Evolutionary conservation across 2,888 invertebrate genomes (phyloP).

Genomic region (Epinotia ramella): DNA sequence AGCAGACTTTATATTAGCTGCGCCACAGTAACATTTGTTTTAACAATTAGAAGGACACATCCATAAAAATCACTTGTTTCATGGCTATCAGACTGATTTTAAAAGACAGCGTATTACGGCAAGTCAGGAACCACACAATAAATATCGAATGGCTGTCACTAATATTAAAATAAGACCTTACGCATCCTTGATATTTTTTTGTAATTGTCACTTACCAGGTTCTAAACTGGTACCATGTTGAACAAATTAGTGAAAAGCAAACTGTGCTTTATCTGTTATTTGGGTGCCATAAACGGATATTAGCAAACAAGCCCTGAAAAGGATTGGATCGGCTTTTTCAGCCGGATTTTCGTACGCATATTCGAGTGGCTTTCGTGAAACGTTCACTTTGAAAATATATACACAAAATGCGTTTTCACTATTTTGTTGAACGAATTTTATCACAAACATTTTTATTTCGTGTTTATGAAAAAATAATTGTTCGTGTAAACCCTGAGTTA

Average conservation of each 20-base stretch:
- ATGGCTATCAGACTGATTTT: no score
- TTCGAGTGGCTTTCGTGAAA: conserved; percentile 1
- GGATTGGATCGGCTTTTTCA: conserved; percentile 10
- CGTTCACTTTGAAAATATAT: neutral
- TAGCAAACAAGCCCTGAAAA: conserved; percentile 20
- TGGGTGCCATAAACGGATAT: conserved; percentile 33
- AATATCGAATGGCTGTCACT: neutral
- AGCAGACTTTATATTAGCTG: no score
- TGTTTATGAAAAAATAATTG: no score
- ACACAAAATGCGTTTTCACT: no score
- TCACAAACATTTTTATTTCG: neutral
- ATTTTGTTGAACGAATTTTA: no score
- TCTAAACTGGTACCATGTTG: conserved; percentile 8
- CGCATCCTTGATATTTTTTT: neutral
- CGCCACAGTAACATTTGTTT: no score
- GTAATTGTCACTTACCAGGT: conserved; percentile 10
- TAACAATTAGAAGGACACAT: no score
- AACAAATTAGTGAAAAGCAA: conserved; percentile 37
- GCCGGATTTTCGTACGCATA: conserved; percentile 13
- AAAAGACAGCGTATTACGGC: no score
- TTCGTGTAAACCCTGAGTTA: no score
- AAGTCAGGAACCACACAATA: no score
- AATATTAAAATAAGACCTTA: neutral
- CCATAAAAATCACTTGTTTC: no score
- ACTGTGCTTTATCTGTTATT: conserved; percentile 40